Percentiles rank a stretch among this genome's conserved stretches.
Evolutionary conservation across 2,113 vertebrate genomes (phyloP).

Genomic region (Hystrix cristata): DNA sequence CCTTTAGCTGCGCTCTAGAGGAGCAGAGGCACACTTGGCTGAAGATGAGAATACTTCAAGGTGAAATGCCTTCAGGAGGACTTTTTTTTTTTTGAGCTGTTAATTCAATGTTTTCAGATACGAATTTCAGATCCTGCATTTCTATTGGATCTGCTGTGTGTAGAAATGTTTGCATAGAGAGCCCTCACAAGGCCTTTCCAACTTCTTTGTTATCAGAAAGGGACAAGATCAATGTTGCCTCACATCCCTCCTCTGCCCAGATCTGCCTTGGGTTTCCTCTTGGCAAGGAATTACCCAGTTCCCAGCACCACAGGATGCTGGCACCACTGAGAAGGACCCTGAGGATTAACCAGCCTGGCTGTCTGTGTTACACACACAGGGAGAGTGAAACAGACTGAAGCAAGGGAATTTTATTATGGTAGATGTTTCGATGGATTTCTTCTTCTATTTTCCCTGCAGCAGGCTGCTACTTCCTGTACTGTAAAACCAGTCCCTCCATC

Average conservation of each 20-base stretch:
- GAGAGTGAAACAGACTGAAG: background rate
- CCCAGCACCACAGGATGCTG: background rate
- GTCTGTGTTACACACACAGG: accelerated
- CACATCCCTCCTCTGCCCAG: background rate
- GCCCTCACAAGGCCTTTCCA: background rate
- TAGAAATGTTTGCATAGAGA: background rate
- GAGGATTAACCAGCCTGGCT: background rate
- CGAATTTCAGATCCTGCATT: background rate
- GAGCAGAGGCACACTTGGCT: conserved; percentile 57
- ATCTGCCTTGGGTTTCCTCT: background rate
- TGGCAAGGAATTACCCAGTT: background rate
- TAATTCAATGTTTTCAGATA: background rate
- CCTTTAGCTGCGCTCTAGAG: conserved; percentile 22
- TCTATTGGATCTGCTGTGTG: background rate
- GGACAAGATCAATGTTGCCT: accelerated
- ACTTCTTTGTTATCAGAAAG: background rate
- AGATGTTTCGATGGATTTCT: background rate
- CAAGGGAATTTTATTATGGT: background rate
- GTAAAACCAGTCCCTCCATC: background rate
- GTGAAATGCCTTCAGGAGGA: conserved; percentile 33
- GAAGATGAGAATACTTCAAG: conserved; percentile 64
- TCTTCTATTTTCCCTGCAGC: background rate
- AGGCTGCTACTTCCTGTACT: background rate
- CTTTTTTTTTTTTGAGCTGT: background rate
- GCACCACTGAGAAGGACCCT: background rate